These are phyloP conservation scores for Polia nebulosa DNA, from an alignment of 2,888 invertebrate genomes.

Conservation along the genomic window DNA sequence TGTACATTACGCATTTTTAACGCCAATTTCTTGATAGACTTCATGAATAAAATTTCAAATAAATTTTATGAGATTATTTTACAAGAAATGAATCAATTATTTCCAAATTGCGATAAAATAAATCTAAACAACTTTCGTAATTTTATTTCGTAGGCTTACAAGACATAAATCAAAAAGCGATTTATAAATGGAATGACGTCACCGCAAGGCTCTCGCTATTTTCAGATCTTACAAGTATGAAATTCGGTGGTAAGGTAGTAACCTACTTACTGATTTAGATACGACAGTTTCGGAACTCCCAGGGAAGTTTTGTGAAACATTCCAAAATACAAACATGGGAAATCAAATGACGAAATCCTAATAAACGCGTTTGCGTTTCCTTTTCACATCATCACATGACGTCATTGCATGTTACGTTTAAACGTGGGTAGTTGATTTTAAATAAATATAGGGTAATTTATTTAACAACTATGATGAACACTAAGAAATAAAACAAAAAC, in stretches of 20 bases:
- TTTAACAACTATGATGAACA: too few relatives aligned
- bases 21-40: background rate
- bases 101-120: background rate
- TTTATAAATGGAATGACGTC: constrained; percentile 26
- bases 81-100: background rate
- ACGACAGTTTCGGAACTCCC: constrained; percentile 16
- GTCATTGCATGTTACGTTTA: background rate
- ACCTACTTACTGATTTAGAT: constrained; percentile 49
- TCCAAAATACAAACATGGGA: constrained; percentile 35
- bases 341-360: constrained; percentile 37
- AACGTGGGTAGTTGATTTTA: background rate
- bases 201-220: constrained; percentile 36
- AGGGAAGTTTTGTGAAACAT: constrained; percentile 30
- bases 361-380: constrained; percentile 22
- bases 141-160: background rate
- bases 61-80: too few relatives aligned
- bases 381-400: constrained; percentile 18
- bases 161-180: background rate
- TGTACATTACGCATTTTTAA: background rate
- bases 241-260: constrained; percentile 30
- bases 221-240: constrained; percentile 30
- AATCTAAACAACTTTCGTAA: background rate
- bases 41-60: background rate
- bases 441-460: too few relatives aligned
- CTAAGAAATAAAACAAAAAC: too few relatives aligned